Percentiles rank a stretch among this genome's conserved stretches.
These are phyloP conservation scores for Lasius platythorax DNA, from an alignment of 2,888 invertebrate species.

Conservation along the genomic window DNA sequence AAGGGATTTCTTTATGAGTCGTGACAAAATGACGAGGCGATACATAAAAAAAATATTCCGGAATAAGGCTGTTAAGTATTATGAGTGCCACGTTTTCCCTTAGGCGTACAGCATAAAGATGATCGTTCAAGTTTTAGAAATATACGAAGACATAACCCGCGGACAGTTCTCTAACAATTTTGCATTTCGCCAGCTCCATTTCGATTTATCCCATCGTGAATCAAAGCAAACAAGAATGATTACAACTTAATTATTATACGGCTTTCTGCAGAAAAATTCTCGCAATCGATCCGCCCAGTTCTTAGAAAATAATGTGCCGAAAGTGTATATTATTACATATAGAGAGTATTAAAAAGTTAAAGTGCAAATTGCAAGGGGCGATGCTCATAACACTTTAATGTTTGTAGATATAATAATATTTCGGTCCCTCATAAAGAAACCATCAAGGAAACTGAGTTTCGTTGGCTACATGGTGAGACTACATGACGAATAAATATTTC, in stretches of 20 bases:
- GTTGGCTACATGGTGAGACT: not conserved
- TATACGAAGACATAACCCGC: not conserved
- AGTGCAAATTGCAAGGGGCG: conserved; percentile 20
- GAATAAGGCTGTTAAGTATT: conserved; percentile 1
- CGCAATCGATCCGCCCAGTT: conserved; percentile 29
- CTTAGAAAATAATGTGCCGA: conserved; percentile 59
- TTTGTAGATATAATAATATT: conserved; percentile 23
- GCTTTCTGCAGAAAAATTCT: not conserved
- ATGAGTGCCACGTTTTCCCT: not conserved
- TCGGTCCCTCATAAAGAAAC: not conserved
- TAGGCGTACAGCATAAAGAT: not conserved
- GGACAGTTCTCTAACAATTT: not conserved
- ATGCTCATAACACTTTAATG: conserved; percentile 14
- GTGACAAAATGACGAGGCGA: not conserved
- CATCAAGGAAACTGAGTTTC: not conserved
- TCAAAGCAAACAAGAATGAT: not conserved
- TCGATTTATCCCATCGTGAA: not conserved
- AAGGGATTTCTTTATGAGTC: not conserved
- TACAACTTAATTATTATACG: not conserved
- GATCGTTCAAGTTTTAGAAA: not conserved
- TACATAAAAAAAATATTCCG: not conserved
- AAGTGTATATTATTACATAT: conserved; percentile 55
- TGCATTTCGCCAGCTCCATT: not conserved
- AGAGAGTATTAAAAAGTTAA: conserved; percentile 33
- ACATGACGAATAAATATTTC: not conserved